These are phyloP conservation scores for Malurus elegans DNA, from an alignment of 2,113 vertebrate genomes.

Conservation along the genomic window DNA sequence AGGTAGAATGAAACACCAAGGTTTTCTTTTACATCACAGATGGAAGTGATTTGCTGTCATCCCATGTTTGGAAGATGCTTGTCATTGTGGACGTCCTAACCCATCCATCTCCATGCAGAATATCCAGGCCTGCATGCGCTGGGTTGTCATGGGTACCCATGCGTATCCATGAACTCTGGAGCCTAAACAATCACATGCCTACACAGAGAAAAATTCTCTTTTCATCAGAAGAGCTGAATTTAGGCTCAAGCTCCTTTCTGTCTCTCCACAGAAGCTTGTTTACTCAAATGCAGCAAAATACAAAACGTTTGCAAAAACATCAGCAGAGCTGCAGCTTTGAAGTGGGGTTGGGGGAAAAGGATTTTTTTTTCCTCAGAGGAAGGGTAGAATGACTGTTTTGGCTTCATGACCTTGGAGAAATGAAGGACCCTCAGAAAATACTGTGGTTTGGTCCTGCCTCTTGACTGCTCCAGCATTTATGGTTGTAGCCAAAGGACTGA, in stretches of 20 bases:
- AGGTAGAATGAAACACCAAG: slow-evolving; percentile 8
- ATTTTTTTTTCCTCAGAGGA: neutral
- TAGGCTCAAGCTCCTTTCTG: neutral
- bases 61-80: neutral
- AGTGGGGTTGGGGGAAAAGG: no score
- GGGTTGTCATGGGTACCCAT: slow-evolving; percentile 38
- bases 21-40: slow-evolving; percentile 37
- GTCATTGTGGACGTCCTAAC: neutral
- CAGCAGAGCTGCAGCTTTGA: neutral
- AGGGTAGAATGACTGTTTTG: neutral
- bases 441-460: neutral
- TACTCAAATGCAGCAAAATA: neutral
- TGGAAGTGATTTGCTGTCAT: neutral
- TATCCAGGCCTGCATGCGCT: neutral
- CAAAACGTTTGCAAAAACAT: neutral
- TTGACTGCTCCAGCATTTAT: rapidly evolving
- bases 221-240: neutral
- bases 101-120: neutral
- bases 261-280: neutral
- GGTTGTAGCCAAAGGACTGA: neutral
- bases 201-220: neutral
- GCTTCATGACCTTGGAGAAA: neutral
- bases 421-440: neutral
- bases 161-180: neutral
- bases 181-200: neutral